These are phyloP conservation scores for Acanthacorydalis orientalis DNA, from an alignment of 2,888 invertebrate genomes.

Conservation along the genomic window DNA sequence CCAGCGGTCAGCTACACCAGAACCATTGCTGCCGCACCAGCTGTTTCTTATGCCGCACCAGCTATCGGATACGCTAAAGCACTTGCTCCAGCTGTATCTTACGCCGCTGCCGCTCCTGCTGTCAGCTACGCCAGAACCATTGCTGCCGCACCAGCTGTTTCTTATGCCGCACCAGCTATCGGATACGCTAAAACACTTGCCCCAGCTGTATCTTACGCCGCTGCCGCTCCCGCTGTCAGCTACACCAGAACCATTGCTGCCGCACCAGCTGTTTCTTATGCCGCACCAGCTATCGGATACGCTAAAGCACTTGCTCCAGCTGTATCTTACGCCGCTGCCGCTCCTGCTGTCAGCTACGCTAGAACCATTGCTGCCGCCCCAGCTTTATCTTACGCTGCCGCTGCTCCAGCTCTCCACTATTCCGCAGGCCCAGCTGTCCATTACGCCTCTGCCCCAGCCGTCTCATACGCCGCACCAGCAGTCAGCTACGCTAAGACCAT, in stretches of 20 bases:
- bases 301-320: slow-evolving; percentile 2
- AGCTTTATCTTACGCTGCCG: slow-evolving; percentile 12
- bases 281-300: slow-evolving; percentile 7
- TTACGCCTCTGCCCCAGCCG: slow-evolving; percentile 8
- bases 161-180: slow-evolving; percentile 10
- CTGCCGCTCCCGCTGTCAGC: slow-evolving; percentile 9
- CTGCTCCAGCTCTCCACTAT: slow-evolving; percentile 13
- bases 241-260: background rate
- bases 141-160: slow-evolving; percentile 7
- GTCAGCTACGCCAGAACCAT: background rate
- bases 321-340: background rate
- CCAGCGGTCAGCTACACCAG: background rate
- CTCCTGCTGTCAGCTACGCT: slow-evolving; percentile 1
- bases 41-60: slow-evolving; percentile 10
- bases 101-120: slow-evolving; percentile 8
- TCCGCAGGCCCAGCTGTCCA: slow-evolving; percentile 9
- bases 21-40: slow-evolving; percentile 9
- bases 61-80: slow-evolving; percentile 5
- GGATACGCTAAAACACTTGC: background rate
- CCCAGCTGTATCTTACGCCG: slow-evolving; percentile 9
- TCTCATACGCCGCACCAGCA: slow-evolving; percentile 14
- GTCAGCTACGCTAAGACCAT: slow-evolving; percentile 7
- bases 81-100: slow-evolving; percentile 10
- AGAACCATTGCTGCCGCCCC: background rate
- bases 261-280: slow-evolving; percentile 6